Evolutionary conservation across 2,888 invertebrate species (phyloP), one percentile per base, ranked within the genome.

Genomic region (Cheilosia vernalis): DNA sequence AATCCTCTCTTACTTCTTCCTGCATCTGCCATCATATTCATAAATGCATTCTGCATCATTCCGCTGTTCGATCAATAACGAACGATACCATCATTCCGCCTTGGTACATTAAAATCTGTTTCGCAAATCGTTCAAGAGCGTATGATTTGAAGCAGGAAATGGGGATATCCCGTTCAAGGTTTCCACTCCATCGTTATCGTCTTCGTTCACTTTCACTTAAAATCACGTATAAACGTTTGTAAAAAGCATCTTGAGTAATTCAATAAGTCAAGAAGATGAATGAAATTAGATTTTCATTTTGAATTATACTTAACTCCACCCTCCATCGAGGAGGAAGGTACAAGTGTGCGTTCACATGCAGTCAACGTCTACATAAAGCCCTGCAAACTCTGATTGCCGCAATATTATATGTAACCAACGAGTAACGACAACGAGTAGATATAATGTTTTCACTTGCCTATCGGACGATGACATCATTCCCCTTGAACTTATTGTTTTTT

Each of bases 381-480:
- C 56, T 63, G 56, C 49, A 37, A 69, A 61, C 60, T 49, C 44
- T 67, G 44, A 67, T 84, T 80, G 58, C 67, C 51, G 51, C 67
- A 74, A 51, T 19, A 19, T 47, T 19, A 17, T 19, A 19, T 7
- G 4, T 49, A 49, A 17, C 10, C 49, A 10, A 21, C 10, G 44
- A 44, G 64, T 76, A 15, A 37, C 37, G 37, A 53, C 67, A 15
- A 37, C 37, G 37, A 53, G 66, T 21, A 58, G 24, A 56, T 53
- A 55, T 15, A 63, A 55, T 74, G 58, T 69, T 47, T 67, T 69
- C 19, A 61, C 60, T 58, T 53, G 60, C 70, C 56, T 81, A 76
- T 76, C 76, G 76, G 70, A 55, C 85, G 70, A 77, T 85, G 85
- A 85, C 85, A 85, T 85, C 85, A 85, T 72, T 76, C 64, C 70